Percentiles rank a stretch among this genome's conserved stretches.
phyloP scores from a whole-genome alignment of 2,797 vertebrate genomes.

The Podarcis lilfordi region DNA sequence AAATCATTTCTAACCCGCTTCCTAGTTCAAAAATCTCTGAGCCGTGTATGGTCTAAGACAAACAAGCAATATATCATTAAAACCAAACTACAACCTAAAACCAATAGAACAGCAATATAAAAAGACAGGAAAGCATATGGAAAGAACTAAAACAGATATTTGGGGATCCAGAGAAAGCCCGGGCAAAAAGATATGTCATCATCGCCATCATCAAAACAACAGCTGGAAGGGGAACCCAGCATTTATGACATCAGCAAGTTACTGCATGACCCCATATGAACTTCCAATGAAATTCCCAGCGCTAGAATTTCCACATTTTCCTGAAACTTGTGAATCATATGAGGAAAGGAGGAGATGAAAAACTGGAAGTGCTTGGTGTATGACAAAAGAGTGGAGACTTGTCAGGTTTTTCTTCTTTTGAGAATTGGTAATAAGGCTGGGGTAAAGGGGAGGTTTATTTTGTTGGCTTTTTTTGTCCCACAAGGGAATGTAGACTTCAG shows the following conservation, averaged over 20 bases:
- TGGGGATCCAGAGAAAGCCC: no score
- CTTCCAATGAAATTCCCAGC: background rate
- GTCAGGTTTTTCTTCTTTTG: background rate
- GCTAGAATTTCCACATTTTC: background rate
- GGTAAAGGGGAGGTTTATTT: background rate
- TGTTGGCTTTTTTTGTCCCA: background rate
- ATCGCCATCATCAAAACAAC: no score
- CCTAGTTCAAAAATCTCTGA: no score
- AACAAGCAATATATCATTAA: no score
- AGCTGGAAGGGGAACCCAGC: background rate
- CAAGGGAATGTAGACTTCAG: no score
- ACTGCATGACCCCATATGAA: background rate
- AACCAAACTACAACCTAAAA: no score
- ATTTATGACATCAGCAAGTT: background rate
- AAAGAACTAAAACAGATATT: no score
- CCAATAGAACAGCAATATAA: no score
- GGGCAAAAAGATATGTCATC: no score
- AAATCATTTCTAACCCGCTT: no score
- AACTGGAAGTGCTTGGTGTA: background rate
- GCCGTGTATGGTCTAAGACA: no score
- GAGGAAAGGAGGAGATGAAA: background rate
- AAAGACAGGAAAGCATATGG: no score
- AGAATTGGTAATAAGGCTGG: background rate
- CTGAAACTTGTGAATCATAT: background rate
- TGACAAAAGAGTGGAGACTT: background rate